These are phyloP conservation scores for Saccostrea echinata DNA, from an alignment of 1,140 invertebrate species.

Conservation along the genomic window DNA sequence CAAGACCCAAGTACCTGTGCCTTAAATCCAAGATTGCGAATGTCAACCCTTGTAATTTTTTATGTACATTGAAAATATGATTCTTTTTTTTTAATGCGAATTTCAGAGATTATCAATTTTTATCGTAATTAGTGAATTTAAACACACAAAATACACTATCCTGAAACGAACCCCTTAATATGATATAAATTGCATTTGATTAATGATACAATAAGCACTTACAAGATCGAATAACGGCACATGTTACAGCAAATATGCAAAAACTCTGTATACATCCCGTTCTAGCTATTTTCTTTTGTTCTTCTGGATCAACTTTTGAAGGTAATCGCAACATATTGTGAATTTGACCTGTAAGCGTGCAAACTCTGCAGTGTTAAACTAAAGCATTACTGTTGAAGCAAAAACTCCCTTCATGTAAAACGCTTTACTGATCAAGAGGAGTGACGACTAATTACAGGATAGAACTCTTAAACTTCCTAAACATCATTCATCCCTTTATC, in stretches of 20 bases:
- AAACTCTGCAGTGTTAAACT: background rate
- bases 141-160: no score
- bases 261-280: slow-evolving; percentile 48
- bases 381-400: background rate
- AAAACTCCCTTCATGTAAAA: background rate
- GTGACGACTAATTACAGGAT: no score
- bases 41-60: no score
- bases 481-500: no score
- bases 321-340: slow-evolving; percentile 42
- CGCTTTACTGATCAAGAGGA: background rate
- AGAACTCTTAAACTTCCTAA: no score
- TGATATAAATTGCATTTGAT: background rate
- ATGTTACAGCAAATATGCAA: slow-evolving; percentile 54
- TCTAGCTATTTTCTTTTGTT: slow-evolving; percentile 60
- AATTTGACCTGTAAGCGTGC: background rate
- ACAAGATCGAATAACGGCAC: slow-evolving; percentile 59
- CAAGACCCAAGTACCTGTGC: no score
- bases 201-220: background rate
- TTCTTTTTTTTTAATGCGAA: no score
- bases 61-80: no score
- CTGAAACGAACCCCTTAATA: no score
- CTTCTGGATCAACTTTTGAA: slow-evolving; percentile 41
- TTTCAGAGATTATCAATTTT: no score
- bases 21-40: no score
- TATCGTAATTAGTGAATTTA: no score